Evolutionary conservation across 1,140 invertebrate genomes (phyloP).

Genomic region (Schlechtendalia chinensis): DNA sequence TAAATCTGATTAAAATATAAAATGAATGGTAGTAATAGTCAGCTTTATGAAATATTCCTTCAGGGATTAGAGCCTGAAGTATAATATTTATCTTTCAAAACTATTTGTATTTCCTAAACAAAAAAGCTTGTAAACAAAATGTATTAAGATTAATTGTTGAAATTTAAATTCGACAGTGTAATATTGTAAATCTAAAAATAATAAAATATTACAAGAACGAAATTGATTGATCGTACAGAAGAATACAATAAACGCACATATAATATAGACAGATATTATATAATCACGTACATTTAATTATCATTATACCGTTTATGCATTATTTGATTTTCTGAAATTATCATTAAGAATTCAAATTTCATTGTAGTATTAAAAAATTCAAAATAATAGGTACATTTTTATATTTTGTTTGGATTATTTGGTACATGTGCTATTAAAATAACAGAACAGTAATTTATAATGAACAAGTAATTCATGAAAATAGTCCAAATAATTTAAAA

Average conservation of each 20-base stretch:
- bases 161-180: background rate
- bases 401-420: background rate
- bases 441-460: background rate
- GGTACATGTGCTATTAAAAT: background rate
- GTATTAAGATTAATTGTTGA: background rate
- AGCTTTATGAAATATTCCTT: background rate
- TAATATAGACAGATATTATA: too few species aligned
- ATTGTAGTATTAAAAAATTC: too few species aligned
- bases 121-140: background rate
- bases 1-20: constrained; percentile 41
- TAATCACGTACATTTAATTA: too few species aligned
- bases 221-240: background rate
- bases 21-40: constrained; percentile 33
- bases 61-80: background rate
- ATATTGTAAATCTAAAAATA: background rate
- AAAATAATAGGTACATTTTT: background rate
- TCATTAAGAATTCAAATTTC: too few species aligned
- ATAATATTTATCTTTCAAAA: constrained; percentile 16
- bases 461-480: background rate
- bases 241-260: too few species aligned
- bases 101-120: constrained; percentile 9
- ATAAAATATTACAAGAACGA: background rate
- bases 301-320: too few species aligned
- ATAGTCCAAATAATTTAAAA: constrained; percentile 11
- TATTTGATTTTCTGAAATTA: too few species aligned